Conservation (phyloP, 2,797 vertebrate genomes). For the Galaxias olidus region DNA sequence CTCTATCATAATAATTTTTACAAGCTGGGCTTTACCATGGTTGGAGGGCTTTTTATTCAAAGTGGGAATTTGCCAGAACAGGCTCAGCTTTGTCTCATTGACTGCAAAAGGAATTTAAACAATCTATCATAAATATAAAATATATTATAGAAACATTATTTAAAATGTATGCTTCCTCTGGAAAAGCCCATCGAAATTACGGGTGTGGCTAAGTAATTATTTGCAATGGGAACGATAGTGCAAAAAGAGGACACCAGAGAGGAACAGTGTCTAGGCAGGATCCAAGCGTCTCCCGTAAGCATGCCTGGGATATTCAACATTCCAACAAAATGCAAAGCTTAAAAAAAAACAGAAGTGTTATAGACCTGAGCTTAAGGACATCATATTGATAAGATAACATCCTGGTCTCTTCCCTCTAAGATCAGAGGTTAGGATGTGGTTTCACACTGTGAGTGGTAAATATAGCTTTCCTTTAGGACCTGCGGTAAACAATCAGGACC, state of each 20-base stretch:
- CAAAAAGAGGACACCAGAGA: background rate
- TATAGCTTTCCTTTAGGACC: constrained; percentile 76
- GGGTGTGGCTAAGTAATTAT: too few relatives aligned
- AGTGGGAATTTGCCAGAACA: constrained; percentile 5
- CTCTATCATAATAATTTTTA: constrained; percentile 32
- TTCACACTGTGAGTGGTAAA: constrained; percentile 52
- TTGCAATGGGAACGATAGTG: constrained; percentile 1
- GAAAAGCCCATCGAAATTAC: too few relatives aligned
- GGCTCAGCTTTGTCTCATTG: constrained; percentile 18
- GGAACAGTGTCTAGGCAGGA: constrained; percentile 34
- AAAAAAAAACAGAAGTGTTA: constrained; percentile 18
- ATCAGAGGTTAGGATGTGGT: constrained; percentile 45
- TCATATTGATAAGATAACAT: too few relatives aligned
- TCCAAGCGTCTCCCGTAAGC: constrained; percentile 31
- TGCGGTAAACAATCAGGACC: constrained; percentile 75
- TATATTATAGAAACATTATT: too few relatives aligned
- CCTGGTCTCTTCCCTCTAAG: constrained; percentile 6
- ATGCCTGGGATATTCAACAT: too few relatives aligned
- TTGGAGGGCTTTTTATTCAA: constrained; percentile 16
- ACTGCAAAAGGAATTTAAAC: constrained; percentile 6
- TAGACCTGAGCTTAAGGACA: background rate
- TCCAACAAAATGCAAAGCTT: too few relatives aligned
- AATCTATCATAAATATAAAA: too few relatives aligned
- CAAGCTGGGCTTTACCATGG: constrained; percentile 8
- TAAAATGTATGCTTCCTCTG: too few relatives aligned